Evolutionary conservation across 2,888 invertebrate species (phyloP).

Genomic region (Timema podura): DNA sequence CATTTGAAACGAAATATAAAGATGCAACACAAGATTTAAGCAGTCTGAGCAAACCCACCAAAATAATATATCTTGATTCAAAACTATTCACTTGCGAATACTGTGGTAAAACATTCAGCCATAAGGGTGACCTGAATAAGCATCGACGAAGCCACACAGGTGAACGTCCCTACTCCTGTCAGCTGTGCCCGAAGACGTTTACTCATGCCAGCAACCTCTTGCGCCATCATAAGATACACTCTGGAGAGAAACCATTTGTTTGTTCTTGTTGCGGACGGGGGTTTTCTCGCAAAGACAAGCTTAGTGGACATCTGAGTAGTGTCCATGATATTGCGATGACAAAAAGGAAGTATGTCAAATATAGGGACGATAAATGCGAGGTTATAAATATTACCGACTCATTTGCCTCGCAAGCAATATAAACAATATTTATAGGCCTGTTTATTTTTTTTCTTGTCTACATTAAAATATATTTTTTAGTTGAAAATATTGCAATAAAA

Average conservation of each 20-base stretch:
- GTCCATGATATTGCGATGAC: conserved; percentile 1
- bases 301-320: conserved; percentile 18
- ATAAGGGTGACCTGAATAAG: conserved; percentile 40
- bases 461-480: no score
- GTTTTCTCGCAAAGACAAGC: conserved; percentile 22
- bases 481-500: no score
- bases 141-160: conserved; percentile 27
- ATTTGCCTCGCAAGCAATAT: no score
- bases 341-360: no score
- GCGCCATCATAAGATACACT: conserved; percentile 23
- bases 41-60: no score
- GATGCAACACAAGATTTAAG: no score
- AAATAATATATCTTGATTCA: no score
- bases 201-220: conserved; percentile 21
- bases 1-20: no score
- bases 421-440: no score
- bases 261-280: conserved; percentile 21
- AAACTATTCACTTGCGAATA: conserved; percentile 37
- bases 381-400: no score
- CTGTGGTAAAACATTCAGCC: conserved; percentile 49
- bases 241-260: conserved; percentile 22
- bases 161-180: conserved; percentile 25
- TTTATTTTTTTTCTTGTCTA: no score
- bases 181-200: conserved; percentile 21
- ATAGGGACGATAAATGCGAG: no score